Percentiles rank a stretch among this genome's conserved stretches.
Conservation (phyloP, 2,888 invertebrate genomes). For the Caenorhabditis japonica region DNA sequence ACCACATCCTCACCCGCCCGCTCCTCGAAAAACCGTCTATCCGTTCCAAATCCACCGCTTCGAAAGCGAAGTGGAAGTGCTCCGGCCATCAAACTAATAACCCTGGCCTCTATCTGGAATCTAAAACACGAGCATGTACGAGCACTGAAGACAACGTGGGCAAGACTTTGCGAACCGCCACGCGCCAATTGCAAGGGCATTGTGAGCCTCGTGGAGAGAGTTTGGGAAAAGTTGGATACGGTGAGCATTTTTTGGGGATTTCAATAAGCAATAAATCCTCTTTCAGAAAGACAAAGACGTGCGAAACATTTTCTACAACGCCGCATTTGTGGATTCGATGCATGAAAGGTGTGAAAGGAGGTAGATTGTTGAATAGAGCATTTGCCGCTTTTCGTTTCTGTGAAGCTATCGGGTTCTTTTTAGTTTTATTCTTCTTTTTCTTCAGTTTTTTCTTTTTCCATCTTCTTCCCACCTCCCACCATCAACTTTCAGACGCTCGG, state of each 20-base stretch:
- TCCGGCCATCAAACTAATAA: slow-evolving; percentile 62
- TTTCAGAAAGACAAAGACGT: slow-evolving; percentile 73
- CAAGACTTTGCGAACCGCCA: slow-evolving; percentile 72
- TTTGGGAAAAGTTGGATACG: slow-evolving; percentile 73
- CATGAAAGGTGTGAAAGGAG: slow-evolving; percentile 67
- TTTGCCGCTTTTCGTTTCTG: too few species aligned
- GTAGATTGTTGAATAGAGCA: too few species aligned
- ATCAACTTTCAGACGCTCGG: slow-evolving; percentile 45
- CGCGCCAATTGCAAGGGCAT: slow-evolving; percentile 73
- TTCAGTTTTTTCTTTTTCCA: background rate
- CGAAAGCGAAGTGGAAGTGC: slow-evolving; percentile 63
- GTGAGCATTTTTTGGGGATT: slow-evolving; percentile 47
- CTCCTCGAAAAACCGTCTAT: slow-evolving; percentile 33
- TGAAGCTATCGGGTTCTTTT: too few species aligned
- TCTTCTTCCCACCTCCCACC: background rate
- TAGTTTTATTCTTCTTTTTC: background rate
- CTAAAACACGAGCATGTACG: slow-evolving; percentile 69
- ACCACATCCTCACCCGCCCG: slow-evolving; percentile 28
- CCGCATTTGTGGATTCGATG: slow-evolving; percentile 75
- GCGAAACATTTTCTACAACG: slow-evolving; percentile 73
- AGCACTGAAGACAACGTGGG: slow-evolving; percentile 72
- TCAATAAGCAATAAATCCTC: too few species aligned
- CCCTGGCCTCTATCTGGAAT: slow-evolving; percentile 69
- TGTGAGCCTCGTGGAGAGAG: slow-evolving; percentile 72
- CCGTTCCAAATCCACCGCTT: slow-evolving; percentile 55